Conservation (phyloP, 2,113 vertebrate genomes). For the Terrapene triunguis region DNA sequence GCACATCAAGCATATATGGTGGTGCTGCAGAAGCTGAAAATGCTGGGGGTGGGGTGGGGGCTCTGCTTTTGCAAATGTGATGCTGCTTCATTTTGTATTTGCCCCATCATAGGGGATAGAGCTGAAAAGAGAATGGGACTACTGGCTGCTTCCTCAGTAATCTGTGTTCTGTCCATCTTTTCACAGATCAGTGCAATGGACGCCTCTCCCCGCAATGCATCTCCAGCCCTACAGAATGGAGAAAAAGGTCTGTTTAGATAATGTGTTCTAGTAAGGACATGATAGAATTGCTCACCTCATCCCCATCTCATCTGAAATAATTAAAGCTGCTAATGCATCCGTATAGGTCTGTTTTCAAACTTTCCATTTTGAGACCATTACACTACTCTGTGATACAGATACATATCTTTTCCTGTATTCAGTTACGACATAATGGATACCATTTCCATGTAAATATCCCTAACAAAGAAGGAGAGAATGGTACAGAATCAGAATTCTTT, state of each 20-base stretch:
- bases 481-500: neutral
- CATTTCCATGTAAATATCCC: neutral
- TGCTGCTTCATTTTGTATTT: neutral
- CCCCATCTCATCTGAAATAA: neutral
- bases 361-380: neutral
- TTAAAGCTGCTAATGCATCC: neutral
- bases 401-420: neutral
- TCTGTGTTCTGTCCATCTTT: neutral
- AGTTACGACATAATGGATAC: neutral
- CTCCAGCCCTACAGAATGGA: conserved; percentile 92
- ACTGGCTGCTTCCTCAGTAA: conserved; percentile 4
- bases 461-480: neutral
- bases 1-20: neutral
- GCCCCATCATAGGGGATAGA: neutral
- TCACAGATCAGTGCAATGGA: conserved; percentile 88
- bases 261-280: neutral
- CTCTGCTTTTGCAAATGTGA: neutral
- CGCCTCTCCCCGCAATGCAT: conserved; percentile 93
- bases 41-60: neutral
- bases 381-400: neutral
- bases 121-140: neutral
- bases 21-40: neutral
- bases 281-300: neutral
- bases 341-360: neutral
- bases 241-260: conserved; percentile 89